phyloP scores from a whole-genome alignment of 2,797 vertebrate genomes.

The Cygnus olor region DNA sequence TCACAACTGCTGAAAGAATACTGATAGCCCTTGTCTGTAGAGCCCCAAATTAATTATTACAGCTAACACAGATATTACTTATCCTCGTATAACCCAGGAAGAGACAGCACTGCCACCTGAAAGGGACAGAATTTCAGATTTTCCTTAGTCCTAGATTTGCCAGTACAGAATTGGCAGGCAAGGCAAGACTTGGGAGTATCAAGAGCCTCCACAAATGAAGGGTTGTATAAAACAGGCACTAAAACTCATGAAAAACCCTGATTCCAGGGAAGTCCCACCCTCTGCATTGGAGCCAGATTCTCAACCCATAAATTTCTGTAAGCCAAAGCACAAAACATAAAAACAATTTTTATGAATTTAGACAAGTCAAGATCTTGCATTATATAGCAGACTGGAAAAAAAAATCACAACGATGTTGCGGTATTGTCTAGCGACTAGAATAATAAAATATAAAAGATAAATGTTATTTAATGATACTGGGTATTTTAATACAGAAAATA shows the following conservation, averaged over 20 bases:
- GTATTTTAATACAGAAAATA: neutral
- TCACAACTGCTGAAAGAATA: conserved; percentile 43
- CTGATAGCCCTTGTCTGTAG: conserved; percentile 5
- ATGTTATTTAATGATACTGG: neutral
- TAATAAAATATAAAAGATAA: neutral
- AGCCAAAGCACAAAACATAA: neutral
- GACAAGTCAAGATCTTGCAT: neutral
- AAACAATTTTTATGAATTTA: neutral
- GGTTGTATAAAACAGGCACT: neutral
- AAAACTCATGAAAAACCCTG: neutral
- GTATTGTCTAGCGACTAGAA: neutral
- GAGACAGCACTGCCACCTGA: neutral
- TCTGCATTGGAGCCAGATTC: neutral
- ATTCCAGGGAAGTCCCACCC: neutral
- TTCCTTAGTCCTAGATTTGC: neutral
- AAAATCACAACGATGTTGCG: neutral
- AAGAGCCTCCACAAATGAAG: neutral
- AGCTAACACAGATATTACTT: conserved; percentile 35
- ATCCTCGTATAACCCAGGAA: neutral
- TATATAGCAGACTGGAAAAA: neutral
- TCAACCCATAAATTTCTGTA: neutral
- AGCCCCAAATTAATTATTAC: conserved; percentile 46
- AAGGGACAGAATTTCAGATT: neutral
- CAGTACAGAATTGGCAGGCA: neutral
- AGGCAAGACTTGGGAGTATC: neutral